phyloP scores from a whole-genome alignment of 2,113 vertebrate species.

The Hyla sarda region DNA sequence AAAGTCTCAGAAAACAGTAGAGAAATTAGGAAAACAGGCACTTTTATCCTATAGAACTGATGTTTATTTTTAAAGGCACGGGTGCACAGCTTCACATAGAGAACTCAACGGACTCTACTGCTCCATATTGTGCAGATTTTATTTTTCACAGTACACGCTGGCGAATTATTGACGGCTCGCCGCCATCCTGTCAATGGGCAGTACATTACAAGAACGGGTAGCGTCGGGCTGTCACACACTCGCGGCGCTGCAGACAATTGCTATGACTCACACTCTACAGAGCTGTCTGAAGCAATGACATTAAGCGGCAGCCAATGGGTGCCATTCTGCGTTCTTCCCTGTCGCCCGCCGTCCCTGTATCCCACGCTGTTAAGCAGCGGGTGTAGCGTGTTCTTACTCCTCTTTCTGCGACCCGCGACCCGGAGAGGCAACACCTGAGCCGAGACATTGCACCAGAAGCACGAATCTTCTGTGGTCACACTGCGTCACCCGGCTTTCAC shows the following conservation, averaged over 20 bases:
- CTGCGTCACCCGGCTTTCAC: too few relatives aligned
- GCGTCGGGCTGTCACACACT: neutral
- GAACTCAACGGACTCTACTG: neutral
- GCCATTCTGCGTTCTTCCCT: neutral
- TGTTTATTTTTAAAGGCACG: too few relatives aligned
- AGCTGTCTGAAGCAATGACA: neutral
- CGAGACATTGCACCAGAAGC: neutral
- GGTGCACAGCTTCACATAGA: neutral
- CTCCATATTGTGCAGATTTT: neutral
- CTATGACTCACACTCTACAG: slow-evolving; percentile 8
- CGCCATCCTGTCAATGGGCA: neutral
- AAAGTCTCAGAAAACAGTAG: too few relatives aligned
- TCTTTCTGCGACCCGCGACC: neutral
- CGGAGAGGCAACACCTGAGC: slow-evolving; percentile 7
- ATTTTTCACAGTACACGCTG: neutral
- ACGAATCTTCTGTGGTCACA: too few relatives aligned
- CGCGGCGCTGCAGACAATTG: neutral
- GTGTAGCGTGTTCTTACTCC: neutral
- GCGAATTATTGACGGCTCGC: slow-evolving; percentile 8
- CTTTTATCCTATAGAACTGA: too few relatives aligned
- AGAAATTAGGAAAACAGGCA: too few relatives aligned
- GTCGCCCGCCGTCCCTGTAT: neutral
- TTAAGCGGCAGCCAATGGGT: neutral
- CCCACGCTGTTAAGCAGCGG: neutral
- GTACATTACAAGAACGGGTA: neutral